A percentile compares a stretch with the other conserved stretches of the same genome.
Evolutionary conservation across 1,140 invertebrate species (phyloP).

Genomic region (Scylla paramamosain): DNA sequence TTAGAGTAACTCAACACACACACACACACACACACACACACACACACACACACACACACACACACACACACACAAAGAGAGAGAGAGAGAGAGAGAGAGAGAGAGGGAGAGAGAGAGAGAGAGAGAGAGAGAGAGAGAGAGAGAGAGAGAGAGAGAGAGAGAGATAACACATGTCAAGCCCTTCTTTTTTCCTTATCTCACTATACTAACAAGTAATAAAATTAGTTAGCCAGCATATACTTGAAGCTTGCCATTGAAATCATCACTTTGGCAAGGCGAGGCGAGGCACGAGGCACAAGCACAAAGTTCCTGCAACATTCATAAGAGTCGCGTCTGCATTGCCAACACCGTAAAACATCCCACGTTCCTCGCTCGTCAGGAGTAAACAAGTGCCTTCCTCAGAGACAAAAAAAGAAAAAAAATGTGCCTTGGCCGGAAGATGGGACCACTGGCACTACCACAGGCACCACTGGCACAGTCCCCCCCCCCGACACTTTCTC

Average conservation of each 20-base stretch:
- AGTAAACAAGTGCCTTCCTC: not conserved
- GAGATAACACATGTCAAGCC: not conserved
- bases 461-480: not conserved
- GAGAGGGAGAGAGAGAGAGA: no score
- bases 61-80: no score
- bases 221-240: not conserved
- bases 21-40: conserved; percentile 20
- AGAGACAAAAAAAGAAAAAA: not conserved
- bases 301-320: not conserved
- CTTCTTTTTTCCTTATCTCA: not conserved
- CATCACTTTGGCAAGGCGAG: not conserved
- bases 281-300: not conserved
- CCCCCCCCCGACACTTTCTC: not conserved
- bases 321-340: not conserved
- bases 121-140: no score
- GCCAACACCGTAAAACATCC: not conserved
- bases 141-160: not conserved
- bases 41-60: conserved; percentile 14
- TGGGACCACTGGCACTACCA: not conserved
- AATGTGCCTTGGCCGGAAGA: not conserved
- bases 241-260: conserved; percentile 13
- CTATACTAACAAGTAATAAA: not conserved
- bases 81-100: no score
- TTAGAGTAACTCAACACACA: not conserved
- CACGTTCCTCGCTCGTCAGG: not conserved